Conservation (phyloP, 2,797 vertebrate species). For the Phataginus tetradactyla region DNA sequence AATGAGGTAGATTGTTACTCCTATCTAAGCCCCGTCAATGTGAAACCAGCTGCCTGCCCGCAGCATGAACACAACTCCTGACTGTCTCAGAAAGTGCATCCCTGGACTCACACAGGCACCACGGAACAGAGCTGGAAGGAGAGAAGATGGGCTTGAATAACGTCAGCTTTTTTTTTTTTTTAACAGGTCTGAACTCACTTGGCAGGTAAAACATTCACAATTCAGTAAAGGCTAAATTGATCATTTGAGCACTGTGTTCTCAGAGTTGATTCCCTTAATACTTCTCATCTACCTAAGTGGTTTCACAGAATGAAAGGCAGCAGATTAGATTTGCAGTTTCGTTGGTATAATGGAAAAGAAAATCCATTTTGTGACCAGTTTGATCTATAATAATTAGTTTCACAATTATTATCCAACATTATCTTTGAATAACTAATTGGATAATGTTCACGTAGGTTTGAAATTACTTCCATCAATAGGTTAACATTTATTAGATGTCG, state of each 20-base stretch:
- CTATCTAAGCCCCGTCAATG: background rate
- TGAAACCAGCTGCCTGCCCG: background rate
- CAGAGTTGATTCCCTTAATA: conserved; percentile 22
- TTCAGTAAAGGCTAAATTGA: conserved; percentile 47
- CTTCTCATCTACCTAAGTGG: conserved; percentile 36
- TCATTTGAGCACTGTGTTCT: conserved; percentile 45
- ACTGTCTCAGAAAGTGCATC: background rate
- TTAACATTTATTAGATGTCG: conserved; percentile 65
- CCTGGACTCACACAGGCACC: background rate
- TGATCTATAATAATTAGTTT: conserved; percentile 73
- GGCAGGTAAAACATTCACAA: background rate
- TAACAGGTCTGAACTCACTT: background rate
- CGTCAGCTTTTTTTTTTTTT: background rate
- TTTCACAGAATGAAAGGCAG: conserved; percentile 49
- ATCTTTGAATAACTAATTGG: conserved; percentile 75
- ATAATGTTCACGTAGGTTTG: conserved; percentile 67
- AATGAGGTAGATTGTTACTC: background rate
- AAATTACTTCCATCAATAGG: conserved; percentile 73
- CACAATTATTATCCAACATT: conserved; percentile 67
- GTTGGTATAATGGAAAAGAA: conserved; percentile 65
- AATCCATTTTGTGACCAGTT: conserved; percentile 66
- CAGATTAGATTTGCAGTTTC: conserved; percentile 48
- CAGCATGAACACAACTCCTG: background rate
- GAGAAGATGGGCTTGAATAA: background rate
- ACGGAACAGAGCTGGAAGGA: rapidly evolving